Evolutionary conservation across 2,113 vertebrate species (phyloP).

Genomic region (Sander lucioperca): DNA sequence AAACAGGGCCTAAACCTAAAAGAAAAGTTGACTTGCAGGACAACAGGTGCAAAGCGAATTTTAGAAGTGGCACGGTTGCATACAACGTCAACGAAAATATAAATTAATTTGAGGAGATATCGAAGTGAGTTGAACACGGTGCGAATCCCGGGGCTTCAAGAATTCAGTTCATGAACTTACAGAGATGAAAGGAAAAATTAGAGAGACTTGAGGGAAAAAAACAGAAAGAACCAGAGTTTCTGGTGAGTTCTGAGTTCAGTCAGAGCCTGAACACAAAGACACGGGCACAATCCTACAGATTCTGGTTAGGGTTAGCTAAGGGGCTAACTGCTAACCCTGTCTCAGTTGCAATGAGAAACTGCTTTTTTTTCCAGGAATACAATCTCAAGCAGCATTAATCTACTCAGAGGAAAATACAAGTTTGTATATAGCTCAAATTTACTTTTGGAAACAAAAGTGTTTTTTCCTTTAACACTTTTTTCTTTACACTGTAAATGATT

Average conservation of each 20-base stretch:
- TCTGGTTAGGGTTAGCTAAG: too few species aligned
- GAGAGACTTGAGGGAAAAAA: not conserved
- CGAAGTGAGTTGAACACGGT: not conserved
- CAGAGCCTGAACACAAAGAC: not conserved
- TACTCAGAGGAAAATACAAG: not conserved
- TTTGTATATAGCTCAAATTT: not conserved
- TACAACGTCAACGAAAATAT: not conserved
- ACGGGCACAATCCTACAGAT: not conserved
- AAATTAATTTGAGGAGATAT: not conserved
- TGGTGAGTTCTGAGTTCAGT: not conserved
- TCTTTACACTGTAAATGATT: not conserved
- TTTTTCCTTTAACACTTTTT: not conserved
- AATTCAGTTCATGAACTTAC: not conserved
- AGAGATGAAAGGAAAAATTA: not conserved
- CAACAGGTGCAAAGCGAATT: not conserved
- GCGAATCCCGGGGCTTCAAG: not conserved
- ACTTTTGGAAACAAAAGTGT: not conserved
- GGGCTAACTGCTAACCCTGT: not conserved
- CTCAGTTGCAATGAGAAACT: not conserved
- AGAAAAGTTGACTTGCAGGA: not conserved
- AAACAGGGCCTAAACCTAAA: too few species aligned
- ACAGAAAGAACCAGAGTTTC: not conserved
- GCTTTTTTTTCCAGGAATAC: not conserved
- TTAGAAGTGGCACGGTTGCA: not conserved
- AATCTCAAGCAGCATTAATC: not conserved